Conservation (phyloP, 2,113 vertebrate genomes). For the Emydura subglobosa region DNA sequence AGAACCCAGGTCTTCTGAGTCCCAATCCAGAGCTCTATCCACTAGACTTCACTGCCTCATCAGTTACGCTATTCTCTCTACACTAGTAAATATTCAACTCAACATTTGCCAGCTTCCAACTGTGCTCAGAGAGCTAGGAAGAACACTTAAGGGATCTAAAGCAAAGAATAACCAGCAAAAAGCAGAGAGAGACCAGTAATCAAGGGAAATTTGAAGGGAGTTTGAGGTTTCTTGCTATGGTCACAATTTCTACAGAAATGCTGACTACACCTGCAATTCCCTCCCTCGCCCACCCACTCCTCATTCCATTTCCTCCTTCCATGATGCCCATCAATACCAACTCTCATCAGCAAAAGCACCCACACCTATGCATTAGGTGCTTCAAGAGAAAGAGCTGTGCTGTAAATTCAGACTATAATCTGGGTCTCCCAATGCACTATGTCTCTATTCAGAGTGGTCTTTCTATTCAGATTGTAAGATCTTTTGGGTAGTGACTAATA, state of each 20-base stretch:
- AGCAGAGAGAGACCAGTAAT: background rate
- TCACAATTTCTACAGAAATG: background rate
- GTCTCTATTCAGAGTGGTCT: background rate
- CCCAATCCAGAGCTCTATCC: background rate
- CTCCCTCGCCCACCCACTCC: background rate
- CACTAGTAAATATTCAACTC: background rate
- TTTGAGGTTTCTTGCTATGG: background rate
- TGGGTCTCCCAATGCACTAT: background rate
- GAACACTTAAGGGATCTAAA: background rate
- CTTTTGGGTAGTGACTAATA: background rate
- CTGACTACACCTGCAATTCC: background rate
- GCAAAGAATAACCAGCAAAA: background rate
- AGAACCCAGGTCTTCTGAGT: background rate
- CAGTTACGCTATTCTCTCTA: background rate
- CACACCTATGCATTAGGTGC: background rate
- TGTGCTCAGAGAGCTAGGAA: background rate
- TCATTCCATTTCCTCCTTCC: background rate
- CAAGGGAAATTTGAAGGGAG: background rate
- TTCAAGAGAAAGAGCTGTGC: background rate
- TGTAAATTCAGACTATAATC: conserved; percentile 50
- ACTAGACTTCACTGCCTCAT: background rate
- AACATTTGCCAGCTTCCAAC: background rate
- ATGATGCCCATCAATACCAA: background rate
- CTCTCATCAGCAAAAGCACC: background rate
- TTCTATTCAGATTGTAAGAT: background rate